Base-by-base conservation (phyloP, 2,797 vertebrate species). In the Cheirogaleus major region DNA sequence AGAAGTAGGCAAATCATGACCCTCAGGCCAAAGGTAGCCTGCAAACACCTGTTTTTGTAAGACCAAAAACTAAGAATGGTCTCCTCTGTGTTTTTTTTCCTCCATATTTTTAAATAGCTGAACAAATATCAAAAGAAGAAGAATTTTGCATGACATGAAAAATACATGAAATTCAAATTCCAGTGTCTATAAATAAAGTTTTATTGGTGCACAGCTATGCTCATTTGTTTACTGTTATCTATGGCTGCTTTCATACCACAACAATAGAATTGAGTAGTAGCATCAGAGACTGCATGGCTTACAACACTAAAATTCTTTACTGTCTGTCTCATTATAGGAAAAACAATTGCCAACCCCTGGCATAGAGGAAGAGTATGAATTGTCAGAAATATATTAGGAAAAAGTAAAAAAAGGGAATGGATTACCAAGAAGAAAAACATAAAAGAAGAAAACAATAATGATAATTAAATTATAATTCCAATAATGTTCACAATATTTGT, bases 391-490 rank as follows among this genome's bases (percentile, higher is more conserved):
- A 67, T 23, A 67, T 67, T 35, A 52, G 4, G 14, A 30, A 91
- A 90, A 45, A n/a, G 23, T 90, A 12, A 76, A 95, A 80, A 4
- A 83, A 43, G 84, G 87, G 90, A 89, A 81, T 59, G 23, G 89
- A 41, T 14, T 59, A 38, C 2, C 11, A 82, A 63, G 18, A 89
- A 63, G 32, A 63, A 23, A 23, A 65, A 63, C 3, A 25, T 32
- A 27, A 41, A 70, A 55, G 25, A 82, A 41, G 27, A 73, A 85
- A 87, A 63, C 17, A 27, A 20, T 38, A 43, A 27, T 23, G 7
- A 20, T 55, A 32, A 11, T 7, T 4, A 52, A 45, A 7, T 38
- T 73, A 2, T n/a, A 72, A 57, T 78, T 63, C 15, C 5, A 48
- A 7, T 30, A 14, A 78, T 3, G 0, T n/a, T 45, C 69, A 27